Evolutionary conservation across 2,113 vertebrate genomes (phyloP), one percentile per base, ranked within the genome.

Genomic region (Trinectes maculatus): DNA sequence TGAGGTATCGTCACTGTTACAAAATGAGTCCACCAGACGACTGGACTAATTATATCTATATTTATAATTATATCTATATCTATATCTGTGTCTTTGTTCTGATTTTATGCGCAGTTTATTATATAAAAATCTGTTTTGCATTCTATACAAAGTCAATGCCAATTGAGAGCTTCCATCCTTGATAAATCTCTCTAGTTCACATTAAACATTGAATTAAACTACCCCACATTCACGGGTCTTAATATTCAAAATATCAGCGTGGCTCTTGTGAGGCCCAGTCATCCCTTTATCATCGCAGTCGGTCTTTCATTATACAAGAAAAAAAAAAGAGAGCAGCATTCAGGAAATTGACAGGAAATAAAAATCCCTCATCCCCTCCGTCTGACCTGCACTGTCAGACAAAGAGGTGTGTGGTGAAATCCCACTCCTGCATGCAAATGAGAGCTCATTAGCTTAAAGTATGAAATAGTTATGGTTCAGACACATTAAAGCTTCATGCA

Each of bases 401-500:
- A 58, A 68, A 43, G 29, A 58, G 10, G 15, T 31, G 24, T 15
- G 15, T 31, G 24, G 25, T 31, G 1, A 31, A 68, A 39, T 70
- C 2, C 8, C 33, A 40, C 9, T 53, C 48, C 61, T 16, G 3
- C 9, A 55, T 69, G 25, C 59, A 77, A 55, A 73, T 48, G 12
- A 54, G 49, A 34, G 39, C 8, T 43, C 15, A 5, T 0, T 8
- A 57, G 43, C 71, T 72, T 37, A 51, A 68, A 63, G 52, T 37
- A 16, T 21, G 36, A 52, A 54, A 52, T 16, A 34, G n/a, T n/a
- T n/a, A n/a, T n/a, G n/a, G n/a, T 33, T 33, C 6, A 33, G 6
- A 7, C 31, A 33, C 31, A 4, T 33, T 33, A 33, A 33, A n/a
- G n/a, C n/a, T n/a, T n/a, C n/a, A n/a, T n/a, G n/a, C n/a, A n/a